A percentile compares a stretch with the other conserved stretches of the same genome.
These are phyloP conservation scores for Gandaritis pyraliata DNA, from an alignment of 2,888 invertebrate species.

Conservation along the genomic window DNA sequence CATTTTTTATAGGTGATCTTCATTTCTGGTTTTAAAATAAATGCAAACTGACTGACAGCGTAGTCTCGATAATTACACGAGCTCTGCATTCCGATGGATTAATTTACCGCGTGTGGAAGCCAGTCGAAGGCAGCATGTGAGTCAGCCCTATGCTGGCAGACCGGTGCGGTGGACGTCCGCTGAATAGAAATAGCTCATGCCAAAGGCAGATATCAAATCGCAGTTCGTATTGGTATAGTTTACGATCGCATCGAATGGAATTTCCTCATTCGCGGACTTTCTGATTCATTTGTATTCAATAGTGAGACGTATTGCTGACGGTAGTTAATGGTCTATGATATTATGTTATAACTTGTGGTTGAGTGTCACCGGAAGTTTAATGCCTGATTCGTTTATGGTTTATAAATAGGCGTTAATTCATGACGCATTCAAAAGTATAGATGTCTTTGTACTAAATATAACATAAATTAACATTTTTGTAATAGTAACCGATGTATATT, in stretches of 20 bases:
- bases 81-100: conserved; percentile 42
- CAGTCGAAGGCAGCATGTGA: conserved; percentile 41
- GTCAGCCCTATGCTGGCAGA: conserved; percentile 38
- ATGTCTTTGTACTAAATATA: background rate
- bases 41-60: conserved; percentile 27
- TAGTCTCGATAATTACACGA: conserved; percentile 42
- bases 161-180: conserved; percentile 37
- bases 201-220: conserved; percentile 46
- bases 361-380: conserved; percentile 59
- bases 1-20: conserved; percentile 4
- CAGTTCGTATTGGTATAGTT: conserved; percentile 42
- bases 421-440: conserved; percentile 44
- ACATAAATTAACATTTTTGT: background rate
- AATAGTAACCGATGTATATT: too few relatives aligned
- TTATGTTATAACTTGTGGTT: conserved; percentile 54
- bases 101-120: conserved; percentile 43
- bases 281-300: conserved; percentile 79
- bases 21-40: background rate
- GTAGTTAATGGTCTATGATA: conserved; percentile 56
- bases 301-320: conserved; percentile 49
- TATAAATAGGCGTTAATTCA: conserved; percentile 28
- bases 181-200: conserved; percentile 49
- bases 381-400: conserved; percentile 50
- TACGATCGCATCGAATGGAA: conserved; percentile 63
- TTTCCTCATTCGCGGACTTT: conserved; percentile 75